Percentiles rank a stretch among this genome's conserved stretches.
phyloP scores from a whole-genome alignment of 1,140 invertebrate genomes.

The Hyles vespertilio region DNA sequence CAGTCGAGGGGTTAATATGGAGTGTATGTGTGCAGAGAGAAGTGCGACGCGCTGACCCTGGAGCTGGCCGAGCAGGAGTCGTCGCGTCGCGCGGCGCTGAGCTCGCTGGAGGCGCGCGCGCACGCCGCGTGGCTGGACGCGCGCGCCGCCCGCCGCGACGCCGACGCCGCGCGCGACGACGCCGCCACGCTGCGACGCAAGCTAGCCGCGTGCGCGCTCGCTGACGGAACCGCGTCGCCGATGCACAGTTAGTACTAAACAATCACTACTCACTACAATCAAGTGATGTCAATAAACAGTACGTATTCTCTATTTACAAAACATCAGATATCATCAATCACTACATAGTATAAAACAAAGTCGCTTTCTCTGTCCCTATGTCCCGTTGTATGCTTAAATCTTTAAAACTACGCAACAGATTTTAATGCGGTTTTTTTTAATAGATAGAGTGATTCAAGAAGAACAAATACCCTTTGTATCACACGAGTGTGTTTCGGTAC shows the following conservation, averaged over 20 bases:
- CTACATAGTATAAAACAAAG: too few species aligned
- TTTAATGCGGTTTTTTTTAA: too few species aligned
- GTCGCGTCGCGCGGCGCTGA: conserved; percentile 84
- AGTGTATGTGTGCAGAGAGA: conserved; percentile 41
- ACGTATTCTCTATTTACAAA: too few species aligned
- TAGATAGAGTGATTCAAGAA: too few species aligned
- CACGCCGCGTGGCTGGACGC: conserved; percentile 88
- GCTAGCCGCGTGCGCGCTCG: conserved; percentile 70
- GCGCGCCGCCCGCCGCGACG: conserved; percentile 83
- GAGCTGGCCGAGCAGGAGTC: conserved; percentile 89
- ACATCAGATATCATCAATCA: too few species aligned
- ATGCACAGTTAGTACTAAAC: conserved; percentile 43
- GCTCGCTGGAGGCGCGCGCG: conserved; percentile 83
- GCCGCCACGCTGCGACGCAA: conserved; percentile 83
- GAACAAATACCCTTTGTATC: too few species aligned
- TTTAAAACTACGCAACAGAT: too few species aligned
- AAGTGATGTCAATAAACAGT: too few species aligned
- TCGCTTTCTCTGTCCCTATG: too few species aligned
- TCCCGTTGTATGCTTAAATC: too few species aligned
- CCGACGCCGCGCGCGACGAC: conserved; percentile 86
- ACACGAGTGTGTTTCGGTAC: too few species aligned
- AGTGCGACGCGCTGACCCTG: conserved; percentile 82
- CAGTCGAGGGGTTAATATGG: too few species aligned
- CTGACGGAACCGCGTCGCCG: conserved; percentile 46
- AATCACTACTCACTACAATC: neutral